A percentile compares a stretch with the other conserved stretches of the same genome.
Conservation (phyloP, 2,113 vertebrate species). For the Manacus vitellinus region DNA sequence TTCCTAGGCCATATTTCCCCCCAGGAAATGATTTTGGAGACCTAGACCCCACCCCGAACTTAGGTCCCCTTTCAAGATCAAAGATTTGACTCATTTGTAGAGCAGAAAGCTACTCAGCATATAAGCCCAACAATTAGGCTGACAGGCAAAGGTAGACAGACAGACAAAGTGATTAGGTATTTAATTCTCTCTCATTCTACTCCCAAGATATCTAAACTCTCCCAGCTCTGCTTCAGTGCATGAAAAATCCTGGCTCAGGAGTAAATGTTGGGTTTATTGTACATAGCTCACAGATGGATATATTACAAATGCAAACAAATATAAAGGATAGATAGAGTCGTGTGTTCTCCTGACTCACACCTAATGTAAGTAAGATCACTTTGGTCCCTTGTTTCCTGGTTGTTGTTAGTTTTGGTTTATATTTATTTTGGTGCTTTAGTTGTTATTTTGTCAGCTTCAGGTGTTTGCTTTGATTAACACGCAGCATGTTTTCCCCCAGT, state of each 20-base stretch:
- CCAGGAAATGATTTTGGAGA: background rate
- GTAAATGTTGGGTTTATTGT: background rate
- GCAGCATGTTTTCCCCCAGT: background rate
- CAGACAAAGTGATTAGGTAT: background rate
- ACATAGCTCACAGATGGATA: background rate
- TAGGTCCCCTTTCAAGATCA: background rate
- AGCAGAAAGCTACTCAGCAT: background rate
- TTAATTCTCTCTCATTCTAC: background rate
- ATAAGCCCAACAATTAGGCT: background rate
- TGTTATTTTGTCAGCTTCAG: slow-evolving; percentile 36
- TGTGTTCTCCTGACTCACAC: background rate
- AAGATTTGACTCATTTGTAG: background rate
- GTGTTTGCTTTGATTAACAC: slow-evolving; percentile 47
- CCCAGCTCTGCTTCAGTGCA: background rate
- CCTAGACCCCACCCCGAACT: background rate
- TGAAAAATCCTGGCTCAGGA: background rate
- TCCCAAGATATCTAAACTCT: background rate
- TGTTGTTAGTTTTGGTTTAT: background rate
- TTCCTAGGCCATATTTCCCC: background rate
- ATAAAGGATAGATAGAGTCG: background rate
- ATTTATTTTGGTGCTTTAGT: slow-evolving; percentile 20
- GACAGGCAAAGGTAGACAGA: background rate
- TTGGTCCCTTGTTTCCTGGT: background rate
- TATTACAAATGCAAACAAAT: background rate
- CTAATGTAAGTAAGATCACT: background rate